These are phyloP conservation scores for Paracentrotus lividus DNA, from an alignment of 53 echinoderm and acorn worm genomes.

Conservation along the genomic window DNA sequence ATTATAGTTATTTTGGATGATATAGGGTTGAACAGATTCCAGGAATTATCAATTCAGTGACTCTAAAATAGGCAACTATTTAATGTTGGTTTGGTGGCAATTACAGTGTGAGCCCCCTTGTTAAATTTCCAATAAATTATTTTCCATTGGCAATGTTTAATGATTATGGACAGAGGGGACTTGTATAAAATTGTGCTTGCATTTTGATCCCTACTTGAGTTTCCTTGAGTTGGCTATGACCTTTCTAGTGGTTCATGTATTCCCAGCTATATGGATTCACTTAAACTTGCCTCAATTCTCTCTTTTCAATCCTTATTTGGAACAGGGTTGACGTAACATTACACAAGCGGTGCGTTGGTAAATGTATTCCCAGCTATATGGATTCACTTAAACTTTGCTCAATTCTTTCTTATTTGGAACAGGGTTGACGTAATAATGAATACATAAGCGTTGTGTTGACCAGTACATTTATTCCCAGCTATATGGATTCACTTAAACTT, in stretches of 20 bases:
- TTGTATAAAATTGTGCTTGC: not conserved
- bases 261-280: conserved; percentile 34
- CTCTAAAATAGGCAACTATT: not conserved
- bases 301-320: conserved; percentile 16
- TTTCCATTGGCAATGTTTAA: no score
- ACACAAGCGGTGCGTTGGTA: not conserved
- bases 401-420: conserved; percentile 27
- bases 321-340: not conserved
- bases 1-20: not conserved
- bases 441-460: not conserved
- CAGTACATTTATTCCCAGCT: no score
- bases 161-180: not conserved
- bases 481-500: conserved; percentile 21
- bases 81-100: conserved; percentile 29
- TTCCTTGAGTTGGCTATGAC: no score
- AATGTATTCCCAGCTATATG: no score
- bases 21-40: conserved; percentile 12
- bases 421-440: not conserved
- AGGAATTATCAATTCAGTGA: not conserved
- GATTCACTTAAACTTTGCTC: conserved; percentile 25
- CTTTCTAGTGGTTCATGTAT: no score
- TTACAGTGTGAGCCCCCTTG: no score
- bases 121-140: no score
- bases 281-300: conserved; percentile 15
- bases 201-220: not conserved